phyloP scores from a whole-genome alignment of 23 tunicate genomes.

The Phallusia fumigata region DNA sequence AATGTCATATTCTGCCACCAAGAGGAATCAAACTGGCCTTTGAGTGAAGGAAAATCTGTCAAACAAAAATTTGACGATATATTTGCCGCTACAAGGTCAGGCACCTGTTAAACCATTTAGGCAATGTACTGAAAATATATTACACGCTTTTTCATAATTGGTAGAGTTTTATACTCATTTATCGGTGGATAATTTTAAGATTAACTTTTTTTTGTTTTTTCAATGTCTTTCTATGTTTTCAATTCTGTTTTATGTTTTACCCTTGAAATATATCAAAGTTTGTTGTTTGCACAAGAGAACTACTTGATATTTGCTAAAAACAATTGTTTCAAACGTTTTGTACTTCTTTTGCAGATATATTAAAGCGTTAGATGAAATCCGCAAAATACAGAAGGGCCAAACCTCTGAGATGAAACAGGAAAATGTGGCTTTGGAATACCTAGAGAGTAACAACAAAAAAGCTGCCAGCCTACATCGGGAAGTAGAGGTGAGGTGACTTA shows the following conservation, averaged over 20 bases:
- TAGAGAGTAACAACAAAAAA: slow-evolving; percentile 36
- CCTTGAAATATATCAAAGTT: no score
- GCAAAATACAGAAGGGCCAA: slow-evolving; percentile 50
- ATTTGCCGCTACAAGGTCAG: slow-evolving; percentile 84
- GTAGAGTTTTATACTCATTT: no score
- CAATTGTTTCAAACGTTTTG: no score
- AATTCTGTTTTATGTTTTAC: no score
- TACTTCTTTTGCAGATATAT: slow-evolving; percentile 64
- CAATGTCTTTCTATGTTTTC: no score
- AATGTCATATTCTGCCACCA: slow-evolving; percentile 94
- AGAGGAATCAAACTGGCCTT: slow-evolving; percentile 95
- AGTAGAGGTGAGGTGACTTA: background rate
- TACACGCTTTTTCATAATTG: background rate
- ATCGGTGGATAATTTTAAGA: no score
- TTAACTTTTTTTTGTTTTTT: no score
- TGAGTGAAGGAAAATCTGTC: slow-evolving; percentile 80
- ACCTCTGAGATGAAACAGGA: slow-evolving; percentile 33
- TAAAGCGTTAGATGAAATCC: slow-evolving; percentile 82
- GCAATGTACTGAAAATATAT: background rate
- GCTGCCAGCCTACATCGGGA: slow-evolving; percentile 10
- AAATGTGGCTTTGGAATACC: slow-evolving; percentile 34
- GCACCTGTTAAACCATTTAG: background rate
- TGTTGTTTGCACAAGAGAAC: background rate
- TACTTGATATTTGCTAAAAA: background rate
- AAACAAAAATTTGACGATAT: slow-evolving; percentile 88